Percentiles rank a stretch among this genome's conserved stretches.
Evolutionary conservation across 2,888 invertebrate species (phyloP).

Genomic region (Amphipoea oculea): DNA sequence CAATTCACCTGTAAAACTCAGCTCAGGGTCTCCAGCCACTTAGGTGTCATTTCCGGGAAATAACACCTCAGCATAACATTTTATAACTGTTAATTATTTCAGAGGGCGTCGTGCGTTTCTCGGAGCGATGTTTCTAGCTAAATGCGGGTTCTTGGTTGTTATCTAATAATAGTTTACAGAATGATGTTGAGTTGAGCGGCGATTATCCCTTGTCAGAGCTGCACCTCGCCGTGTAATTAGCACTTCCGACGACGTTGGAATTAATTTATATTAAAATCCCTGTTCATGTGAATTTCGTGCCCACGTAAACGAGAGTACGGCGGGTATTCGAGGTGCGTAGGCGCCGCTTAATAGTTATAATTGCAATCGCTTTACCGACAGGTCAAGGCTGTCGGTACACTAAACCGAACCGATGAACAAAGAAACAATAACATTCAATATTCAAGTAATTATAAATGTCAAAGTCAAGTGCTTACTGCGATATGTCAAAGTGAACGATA

Average conservation of each 20-base stretch:
- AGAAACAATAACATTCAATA: conserved; percentile 77
- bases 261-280: conserved; percentile 65
- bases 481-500: conserved; percentile 72
- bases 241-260: conserved; percentile 65
- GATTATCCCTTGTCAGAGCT: conserved; percentile 66
- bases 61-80: conserved; percentile 72
- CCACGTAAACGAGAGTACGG: conserved; percentile 65
- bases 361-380: conserved; percentile 73
- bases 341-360: conserved; percentile 68
- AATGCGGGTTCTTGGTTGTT: conserved; percentile 63
- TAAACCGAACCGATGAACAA: conserved; percentile 75
- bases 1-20: conserved; percentile 68
- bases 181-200: conserved; percentile 51
- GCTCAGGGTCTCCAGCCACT: conserved; percentile 59
- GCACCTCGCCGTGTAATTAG: conserved; percentile 67
- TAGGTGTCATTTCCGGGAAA: conserved; percentile 79
- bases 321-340: conserved; percentile 66
- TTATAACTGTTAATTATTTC: conserved; percentile 70
- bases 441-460: conserved; percentile 77
- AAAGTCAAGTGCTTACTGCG: conserved; percentile 73
- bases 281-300: conserved; percentile 57
- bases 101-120: conserved; percentile 54
- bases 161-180: conserved; percentile 69
- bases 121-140: conserved; percentile 65
- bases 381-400: conserved; percentile 76